phyloP scores from a whole-genome alignment of 2,888 invertebrate species.

The Kryphioiulus occultus region DNA sequence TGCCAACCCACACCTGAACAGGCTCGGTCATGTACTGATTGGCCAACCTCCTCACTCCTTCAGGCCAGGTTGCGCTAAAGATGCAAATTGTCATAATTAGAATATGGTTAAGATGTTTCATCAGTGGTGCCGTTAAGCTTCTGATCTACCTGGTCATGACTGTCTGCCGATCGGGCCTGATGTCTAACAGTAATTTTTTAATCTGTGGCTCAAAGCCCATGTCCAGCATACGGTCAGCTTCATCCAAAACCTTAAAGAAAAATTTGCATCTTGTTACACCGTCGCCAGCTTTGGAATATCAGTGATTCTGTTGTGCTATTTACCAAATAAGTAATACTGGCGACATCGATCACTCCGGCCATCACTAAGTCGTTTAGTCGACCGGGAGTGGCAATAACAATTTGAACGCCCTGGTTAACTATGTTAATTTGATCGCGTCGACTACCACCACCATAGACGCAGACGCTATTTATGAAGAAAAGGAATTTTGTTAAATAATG shows the following conservation, averaged over 20 bases:
- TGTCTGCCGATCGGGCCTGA: constrained; percentile 90
- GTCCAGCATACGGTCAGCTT: constrained; percentile 76
- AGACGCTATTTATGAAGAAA: constrained; percentile 68
- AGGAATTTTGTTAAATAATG: constrained; percentile 42
- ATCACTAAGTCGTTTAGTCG: constrained; percentile 87
- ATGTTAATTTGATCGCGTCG: constrained; percentile 78
- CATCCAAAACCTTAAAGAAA: constrained; percentile 75
- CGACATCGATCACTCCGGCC: constrained; percentile 73
- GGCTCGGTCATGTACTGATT: constrained; percentile 88
- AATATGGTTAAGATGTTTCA: not conserved
- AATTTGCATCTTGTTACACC: not conserved
- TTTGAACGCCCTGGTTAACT: constrained; percentile 83
- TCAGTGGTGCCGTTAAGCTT: not conserved
- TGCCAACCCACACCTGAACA: constrained; percentile 74
- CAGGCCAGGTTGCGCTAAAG: constrained; percentile 91
- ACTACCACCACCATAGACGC: constrained; percentile 90
- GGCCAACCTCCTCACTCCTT: constrained; percentile 83
- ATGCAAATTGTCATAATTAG: constrained; percentile 54
- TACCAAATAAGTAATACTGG: constrained; percentile 81
- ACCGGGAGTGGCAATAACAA: constrained; percentile 95
- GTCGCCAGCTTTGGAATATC: not conserved
- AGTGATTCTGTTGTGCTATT: constrained; percentile 54
- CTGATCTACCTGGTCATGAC: constrained; percentile 83
- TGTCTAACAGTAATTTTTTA: constrained; percentile 77
- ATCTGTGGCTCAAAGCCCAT: constrained; percentile 71